phyloP scores from a whole-genome alignment of 2,888 invertebrate genomes.

The Drosophila pegasa region DNA sequence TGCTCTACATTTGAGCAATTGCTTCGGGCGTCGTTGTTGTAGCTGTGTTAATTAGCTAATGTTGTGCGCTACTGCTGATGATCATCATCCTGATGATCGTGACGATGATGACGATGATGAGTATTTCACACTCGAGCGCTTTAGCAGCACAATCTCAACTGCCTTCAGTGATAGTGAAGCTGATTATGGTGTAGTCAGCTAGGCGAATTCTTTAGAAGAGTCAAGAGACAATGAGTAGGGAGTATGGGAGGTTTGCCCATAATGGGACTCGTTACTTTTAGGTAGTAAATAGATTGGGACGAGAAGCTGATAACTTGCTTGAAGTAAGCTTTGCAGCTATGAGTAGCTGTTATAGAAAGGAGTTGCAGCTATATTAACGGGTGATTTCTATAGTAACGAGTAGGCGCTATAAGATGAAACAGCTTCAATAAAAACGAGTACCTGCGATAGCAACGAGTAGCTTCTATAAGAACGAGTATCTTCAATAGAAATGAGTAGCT shows the following conservation, averaged over 20 bases:
- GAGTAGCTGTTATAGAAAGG: too few species aligned
- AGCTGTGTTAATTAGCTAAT: slow-evolving; percentile 35
- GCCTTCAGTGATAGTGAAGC: slow-evolving; percentile 3
- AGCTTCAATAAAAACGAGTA: too few species aligned
- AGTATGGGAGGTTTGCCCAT: neutral
- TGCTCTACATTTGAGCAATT: slow-evolving; percentile 67
- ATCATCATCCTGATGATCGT: slow-evolving; percentile 1
- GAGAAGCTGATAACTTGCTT: neutral
- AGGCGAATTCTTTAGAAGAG: neutral
- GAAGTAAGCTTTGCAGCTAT: too few species aligned
- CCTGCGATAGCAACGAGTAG: neutral
- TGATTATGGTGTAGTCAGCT: slow-evolving; percentile 7
- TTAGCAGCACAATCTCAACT: slow-evolving; percentile 37
- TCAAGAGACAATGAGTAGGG: neutral
- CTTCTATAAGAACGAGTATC: neutral
- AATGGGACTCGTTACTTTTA: neutral
- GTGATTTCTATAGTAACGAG: neutral
- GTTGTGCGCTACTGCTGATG: slow-evolving; percentile 22
- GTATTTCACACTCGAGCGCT: slow-evolving; percentile 54
- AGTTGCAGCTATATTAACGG: too few species aligned
- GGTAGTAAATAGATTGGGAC: neutral
- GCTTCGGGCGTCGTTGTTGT: slow-evolving; percentile 24
- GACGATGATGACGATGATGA: slow-evolving; percentile 31
- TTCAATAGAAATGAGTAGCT: too few species aligned
- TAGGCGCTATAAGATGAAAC: neutral